Evolutionary conservation across 2,888 invertebrate genomes (phyloP), one percentile per base, ranked within the genome.

Genomic region (Endotricha flammealis): DNA sequence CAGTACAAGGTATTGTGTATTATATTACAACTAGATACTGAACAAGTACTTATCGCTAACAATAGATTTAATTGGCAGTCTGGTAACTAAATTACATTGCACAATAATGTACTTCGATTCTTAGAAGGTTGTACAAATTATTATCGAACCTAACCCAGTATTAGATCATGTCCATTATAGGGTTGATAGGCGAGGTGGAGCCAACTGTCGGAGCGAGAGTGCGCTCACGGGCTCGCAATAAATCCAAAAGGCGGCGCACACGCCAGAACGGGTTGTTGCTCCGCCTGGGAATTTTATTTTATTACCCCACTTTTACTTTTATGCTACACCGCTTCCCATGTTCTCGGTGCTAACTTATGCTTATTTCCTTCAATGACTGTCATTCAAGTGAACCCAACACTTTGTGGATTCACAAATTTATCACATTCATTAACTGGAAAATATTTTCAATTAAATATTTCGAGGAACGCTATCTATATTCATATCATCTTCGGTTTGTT

Each of bases 251-350:
- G 45, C 55, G 48, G 50, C 53, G 47, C 50, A 44, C 50, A 48
- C 61, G 59, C 48, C 51, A 54, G 63, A 71, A 68, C 74, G 58
- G 57, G 67, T 66, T 57, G 55, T 51, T 39, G 48, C 36, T 42
- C 41, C 45, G 61, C 57, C 57, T 57, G 63, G 51, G 67, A 64
- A 67, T 61, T 71, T 68, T 53, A 65, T 77, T 78, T 78, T 75
- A 78, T 78, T 64, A 68, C 60, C 55, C 62, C 64, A 78, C 80
- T 80, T 66, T 80, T 72, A 76, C 78, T 78, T 79, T 77, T 72
- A 66, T 50, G 49, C 46, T 46, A 57, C 57, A 54, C 53, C 43
- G 51, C 57, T 54, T 56, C 49, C 43, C 40, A 40, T 40, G 29
- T 11, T 25, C 22, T 29, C 29, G 35, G 14, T 22, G n/a, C n/a